phyloP scores from a whole-genome alignment of 2,888 invertebrate genomes.

The Dicycla oo region DNA sequence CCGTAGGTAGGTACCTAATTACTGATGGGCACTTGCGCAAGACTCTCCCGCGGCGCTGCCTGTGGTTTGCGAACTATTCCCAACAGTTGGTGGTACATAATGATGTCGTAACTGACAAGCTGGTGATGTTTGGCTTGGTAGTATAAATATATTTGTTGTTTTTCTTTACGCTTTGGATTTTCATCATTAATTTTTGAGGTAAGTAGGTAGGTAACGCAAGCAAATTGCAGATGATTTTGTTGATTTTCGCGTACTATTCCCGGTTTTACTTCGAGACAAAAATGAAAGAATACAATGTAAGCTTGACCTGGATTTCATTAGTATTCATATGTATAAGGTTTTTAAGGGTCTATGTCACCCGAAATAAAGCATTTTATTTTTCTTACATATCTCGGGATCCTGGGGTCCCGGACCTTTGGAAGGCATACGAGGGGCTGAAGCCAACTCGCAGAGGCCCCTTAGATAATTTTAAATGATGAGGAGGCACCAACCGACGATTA shows the following conservation, averaged over 20 bases:
- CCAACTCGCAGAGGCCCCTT: too few species aligned
- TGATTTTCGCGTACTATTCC: neutral
- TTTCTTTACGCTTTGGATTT: neutral
- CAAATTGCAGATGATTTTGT: neutral
- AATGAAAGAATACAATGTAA: conserved; percentile 22
- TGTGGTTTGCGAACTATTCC: conserved; percentile 17
- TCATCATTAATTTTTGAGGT: neutral
- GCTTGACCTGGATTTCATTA: neutral
- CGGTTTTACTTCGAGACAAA: neutral
- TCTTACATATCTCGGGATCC: too few species aligned
- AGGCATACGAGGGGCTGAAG: too few species aligned
- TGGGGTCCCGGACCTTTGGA: too few species aligned
- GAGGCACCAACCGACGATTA: too few species aligned
- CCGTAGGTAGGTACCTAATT: conserved; percentile 32
- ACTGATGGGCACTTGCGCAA: conserved; percentile 27
- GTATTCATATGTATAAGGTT: too few species aligned
- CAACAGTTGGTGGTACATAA: conserved; percentile 5
- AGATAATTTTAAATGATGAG: too few species aligned
- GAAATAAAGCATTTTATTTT: too few species aligned
- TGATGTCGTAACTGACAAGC: conserved; percentile 7
- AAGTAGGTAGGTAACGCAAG: neutral
- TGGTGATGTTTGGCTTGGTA: neutral
- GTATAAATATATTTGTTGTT: neutral
- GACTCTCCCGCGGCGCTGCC: conserved; percentile 27
- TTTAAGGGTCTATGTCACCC: too few species aligned